These are phyloP conservation scores for Rhodophaea formosa DNA, from an alignment of 2,888 invertebrate genomes.

Conservation along the genomic window DNA sequence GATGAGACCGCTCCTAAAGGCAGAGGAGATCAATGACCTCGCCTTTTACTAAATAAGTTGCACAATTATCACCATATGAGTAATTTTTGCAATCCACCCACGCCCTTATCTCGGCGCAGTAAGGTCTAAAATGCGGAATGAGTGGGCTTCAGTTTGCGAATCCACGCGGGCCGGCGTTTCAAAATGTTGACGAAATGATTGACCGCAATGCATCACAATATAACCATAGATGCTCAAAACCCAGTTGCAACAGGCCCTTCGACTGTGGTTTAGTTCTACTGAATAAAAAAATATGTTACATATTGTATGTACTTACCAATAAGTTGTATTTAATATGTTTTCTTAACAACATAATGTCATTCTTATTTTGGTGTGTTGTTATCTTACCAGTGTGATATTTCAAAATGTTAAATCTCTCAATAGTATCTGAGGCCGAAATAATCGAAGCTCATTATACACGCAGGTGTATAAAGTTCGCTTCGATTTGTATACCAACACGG, in stretches of 20 bases:
- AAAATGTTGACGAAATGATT: slow-evolving; percentile 11
- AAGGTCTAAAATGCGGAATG: slow-evolving; percentile 4
- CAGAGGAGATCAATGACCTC: slow-evolving; percentile 17
- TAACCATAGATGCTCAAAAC: neutral
- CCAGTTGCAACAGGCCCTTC: neutral
- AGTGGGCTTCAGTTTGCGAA: slow-evolving; percentile 17
- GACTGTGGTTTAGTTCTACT: neutral
- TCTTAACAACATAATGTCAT: no score
- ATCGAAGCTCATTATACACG: no score
- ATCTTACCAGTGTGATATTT: no score
- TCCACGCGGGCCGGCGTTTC: neutral
- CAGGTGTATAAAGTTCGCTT: no score
- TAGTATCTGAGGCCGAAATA: no score
- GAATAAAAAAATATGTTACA: no score
- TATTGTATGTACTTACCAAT: no score
- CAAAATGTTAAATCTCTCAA: no score
- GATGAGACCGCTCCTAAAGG: neutral
- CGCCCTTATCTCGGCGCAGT: slow-evolving; percentile 2
- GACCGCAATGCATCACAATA: slow-evolving; percentile 4
- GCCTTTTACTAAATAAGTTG: slow-evolving; percentile 23
- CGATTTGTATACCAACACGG: no score
- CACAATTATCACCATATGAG: slow-evolving; percentile 28
- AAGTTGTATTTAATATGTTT: no score
- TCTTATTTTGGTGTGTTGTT: no score
- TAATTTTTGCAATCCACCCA: slow-evolving; percentile 29